Conservation (phyloP, 2,797 vertebrate genomes). For the Calcarius lapponicus region DNA sequence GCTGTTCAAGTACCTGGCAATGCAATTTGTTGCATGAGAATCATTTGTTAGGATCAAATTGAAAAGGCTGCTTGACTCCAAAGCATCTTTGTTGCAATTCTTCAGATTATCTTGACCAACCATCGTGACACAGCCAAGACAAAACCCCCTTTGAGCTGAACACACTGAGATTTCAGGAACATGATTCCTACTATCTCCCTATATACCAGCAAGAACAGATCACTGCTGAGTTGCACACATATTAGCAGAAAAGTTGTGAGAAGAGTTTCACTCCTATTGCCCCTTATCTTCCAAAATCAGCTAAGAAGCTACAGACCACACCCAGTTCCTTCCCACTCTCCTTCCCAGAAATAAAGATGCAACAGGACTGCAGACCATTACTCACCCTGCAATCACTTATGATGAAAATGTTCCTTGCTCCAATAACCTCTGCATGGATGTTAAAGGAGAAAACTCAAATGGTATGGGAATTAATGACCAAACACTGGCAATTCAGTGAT, state of each 20-base stretch:
- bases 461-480: neutral
- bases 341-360: neutral
- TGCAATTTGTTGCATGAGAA: neutral
- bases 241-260: neutral
- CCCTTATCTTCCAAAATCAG: neutral
- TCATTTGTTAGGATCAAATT: neutral
- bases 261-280: neutral
- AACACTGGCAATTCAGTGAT: neutral
- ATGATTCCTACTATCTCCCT: neutral
- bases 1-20: neutral
- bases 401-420: neutral
- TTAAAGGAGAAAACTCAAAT: neutral
- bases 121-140: neutral
- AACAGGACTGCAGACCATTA: neutral
- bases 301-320: neutral
- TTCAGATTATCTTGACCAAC: slow-evolving; percentile 19
- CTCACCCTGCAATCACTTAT: neutral
- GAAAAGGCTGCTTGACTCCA: neutral
- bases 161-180: neutral
- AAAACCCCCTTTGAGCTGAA: neutral
- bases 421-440: neutral
- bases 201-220: neutral
- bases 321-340: neutral
- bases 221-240: fast-evolving
- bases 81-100: neutral